Conservation (phyloP, 2,888 invertebrate species). For the Dyspetes luteomarginatus region DNA sequence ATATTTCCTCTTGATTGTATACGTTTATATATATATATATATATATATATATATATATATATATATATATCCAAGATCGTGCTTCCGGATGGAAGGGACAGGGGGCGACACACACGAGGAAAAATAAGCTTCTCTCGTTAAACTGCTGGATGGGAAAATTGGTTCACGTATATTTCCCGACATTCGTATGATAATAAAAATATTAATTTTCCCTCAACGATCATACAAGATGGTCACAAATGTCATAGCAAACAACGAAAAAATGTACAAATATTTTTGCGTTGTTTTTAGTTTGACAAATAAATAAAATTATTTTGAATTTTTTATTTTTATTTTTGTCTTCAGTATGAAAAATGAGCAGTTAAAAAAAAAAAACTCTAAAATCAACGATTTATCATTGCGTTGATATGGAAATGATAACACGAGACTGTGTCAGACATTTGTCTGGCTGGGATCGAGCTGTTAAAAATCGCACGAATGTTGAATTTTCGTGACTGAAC, state of each 20-base stretch:
- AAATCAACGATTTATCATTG: background rate
- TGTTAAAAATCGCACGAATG: slow-evolving; percentile 32
- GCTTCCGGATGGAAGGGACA: background rate
- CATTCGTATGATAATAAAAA: background rate
- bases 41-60: background rate
- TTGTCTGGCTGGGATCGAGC: slow-evolving; percentile 14
- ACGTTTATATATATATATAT: too few relatives aligned
- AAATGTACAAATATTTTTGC: background rate
- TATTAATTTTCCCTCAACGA: too few relatives aligned
- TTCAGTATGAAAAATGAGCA: too few relatives aligned
- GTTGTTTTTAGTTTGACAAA: background rate
- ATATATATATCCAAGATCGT: too few relatives aligned
- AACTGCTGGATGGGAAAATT: slow-evolving; percentile 14
- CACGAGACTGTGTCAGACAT: slow-evolving; percentile 42
- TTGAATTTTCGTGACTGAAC: slow-evolving; percentile 41
- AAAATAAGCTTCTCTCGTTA: slow-evolving; percentile 33
- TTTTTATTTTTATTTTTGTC: background rate
- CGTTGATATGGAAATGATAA: slow-evolving; percentile 13
- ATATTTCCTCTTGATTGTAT: too few relatives aligned
- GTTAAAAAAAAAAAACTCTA: too few relatives aligned
- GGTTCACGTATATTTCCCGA: background rate
- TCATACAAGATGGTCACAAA: too few relatives aligned
- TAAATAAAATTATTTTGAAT: too few relatives aligned
- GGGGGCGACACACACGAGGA: background rate
- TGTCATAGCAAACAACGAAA: too few relatives aligned